Evolutionary conservation across 2,113 vertebrate genomes (phyloP).

Genomic region (Burhinus bistriatus): DNA sequence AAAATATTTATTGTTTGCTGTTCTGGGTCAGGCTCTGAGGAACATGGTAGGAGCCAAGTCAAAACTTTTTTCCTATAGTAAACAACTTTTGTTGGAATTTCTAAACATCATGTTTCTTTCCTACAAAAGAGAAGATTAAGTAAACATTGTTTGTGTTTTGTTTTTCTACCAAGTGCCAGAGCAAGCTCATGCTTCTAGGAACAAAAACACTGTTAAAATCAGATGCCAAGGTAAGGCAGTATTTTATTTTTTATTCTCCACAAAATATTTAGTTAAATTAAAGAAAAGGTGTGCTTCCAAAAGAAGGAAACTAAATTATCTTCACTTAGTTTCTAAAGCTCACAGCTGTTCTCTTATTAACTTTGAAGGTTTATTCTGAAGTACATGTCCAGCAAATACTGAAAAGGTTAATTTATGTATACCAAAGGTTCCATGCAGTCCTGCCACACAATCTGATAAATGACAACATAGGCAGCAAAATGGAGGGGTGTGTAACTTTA

Average conservation of each 20-base stretch:
- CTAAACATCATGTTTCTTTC: not conserved
- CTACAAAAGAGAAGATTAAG: not conserved
- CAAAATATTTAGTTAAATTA: not conserved
- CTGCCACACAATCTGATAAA: too few relatives aligned
- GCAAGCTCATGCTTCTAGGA: conserved; percentile 55
- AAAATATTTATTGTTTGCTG: not conserved
- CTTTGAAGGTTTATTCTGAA: not conserved
- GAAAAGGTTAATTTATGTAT: not conserved
- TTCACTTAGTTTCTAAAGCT: not conserved
- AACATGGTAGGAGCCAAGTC: not conserved
- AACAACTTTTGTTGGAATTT: not conserved
- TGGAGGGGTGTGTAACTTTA: too few relatives aligned
- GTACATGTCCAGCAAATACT: not conserved
- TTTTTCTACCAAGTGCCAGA: conserved; percentile 67
- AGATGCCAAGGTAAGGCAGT: conserved; percentile 66
- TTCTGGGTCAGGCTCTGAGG: not conserved
- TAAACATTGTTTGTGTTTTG: not conserved
- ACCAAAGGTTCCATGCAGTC: not conserved
- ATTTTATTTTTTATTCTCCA: not conserved
- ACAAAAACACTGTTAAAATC: conserved; percentile 37
- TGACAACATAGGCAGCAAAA: not conserved
- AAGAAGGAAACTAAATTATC: not conserved
- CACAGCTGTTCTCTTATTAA: not conserved
- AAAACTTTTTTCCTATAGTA: not conserved
- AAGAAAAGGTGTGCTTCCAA: not conserved